Base-by-base conservation (phyloP, 2,888 invertebrate genomes). In the Aphodius granarius region DNA sequence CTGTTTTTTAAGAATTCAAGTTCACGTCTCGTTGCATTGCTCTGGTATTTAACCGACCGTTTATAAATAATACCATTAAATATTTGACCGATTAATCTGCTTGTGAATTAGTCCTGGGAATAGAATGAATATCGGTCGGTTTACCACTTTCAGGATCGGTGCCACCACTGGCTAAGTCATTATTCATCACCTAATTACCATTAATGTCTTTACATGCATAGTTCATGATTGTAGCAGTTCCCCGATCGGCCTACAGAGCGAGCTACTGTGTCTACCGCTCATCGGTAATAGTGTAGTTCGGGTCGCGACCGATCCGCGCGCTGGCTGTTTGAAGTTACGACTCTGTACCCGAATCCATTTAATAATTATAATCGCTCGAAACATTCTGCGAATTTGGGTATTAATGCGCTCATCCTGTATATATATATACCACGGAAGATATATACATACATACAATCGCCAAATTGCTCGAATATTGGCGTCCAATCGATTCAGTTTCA, bases 141-240 rank as follows among this genome's bases (percentile, higher is more conserved):
- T 65, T 74, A 77, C 63, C 73, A 62, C 68, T 77, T 74, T n/a
- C 43, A 13, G 43, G 43, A 43, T 43, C 43, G 43, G 78, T 78
- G 79, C 74, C 72, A 76, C 65, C 72, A 78, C 78, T 79, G 77
- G 77, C 79, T 77, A 80, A 79, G 80, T 80, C 81, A 81, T 82
- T 81, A 81, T 82, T 82, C 80, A 82, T 79, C 80, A 79, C 78
- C 81, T 81, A 81, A 82, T 82, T 82, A 82, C 80, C 82, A 81
- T 80, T 81, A 81, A 81, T 81, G 80, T 79, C 81, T 79, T 80
- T 80, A 79, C 80, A 79, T 80, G 80, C 78, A 80, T 80, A 79
- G 80, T 78, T 79, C 78, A 79, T 79, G 77, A 78, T 77, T 75
- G 78, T 76, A 75, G 77, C 76, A 73, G 76, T 77, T 77, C 76